Base-by-base conservation (phyloP, 2,113 vertebrate genomes). In the Anser brachyrhynchus region DNA sequence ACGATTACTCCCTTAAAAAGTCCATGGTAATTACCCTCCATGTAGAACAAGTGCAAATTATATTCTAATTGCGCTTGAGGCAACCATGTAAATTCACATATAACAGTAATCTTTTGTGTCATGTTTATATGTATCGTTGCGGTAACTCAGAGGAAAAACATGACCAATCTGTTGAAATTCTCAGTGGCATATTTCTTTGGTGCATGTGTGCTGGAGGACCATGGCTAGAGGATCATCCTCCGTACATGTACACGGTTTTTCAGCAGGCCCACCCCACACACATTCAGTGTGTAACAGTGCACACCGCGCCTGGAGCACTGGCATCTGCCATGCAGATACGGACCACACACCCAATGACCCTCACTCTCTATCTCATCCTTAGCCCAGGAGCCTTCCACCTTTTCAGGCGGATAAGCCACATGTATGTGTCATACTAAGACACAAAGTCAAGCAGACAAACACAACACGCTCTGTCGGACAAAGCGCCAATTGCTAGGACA, bases 401-500 rank as follows among this genome's bases (percentile, higher is more conserved):
- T 35, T 79, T 33, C 25, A 4, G 8, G 44, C 25, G 37, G 12
- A 17, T 26, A 70, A 90, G 31, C 51, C 75, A 70, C 18, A 16
- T 23, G 39, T 26, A 35, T 29, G 16, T 58, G 62, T 77, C 15
- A 4, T 37, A 5, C 26, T 11, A 6, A 71, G 62, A 58, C 39
- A 76, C 23, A 57, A 52, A 46, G 19, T 39, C 54, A 65, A 75
- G 33, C 35, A 76, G 29, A 44, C 26, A 84, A 67, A 58, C n/a
- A 54, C 62, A 6, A 8, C 3, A 0, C 15, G 17, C 10, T 4
- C 1, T 2, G 17, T 4, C 28, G 13, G 28, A 65, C 29, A 44
- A 76, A 69, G 6, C 52, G 52, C 33, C 2, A 2, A 16, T 8
- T 19, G 15, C 35, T 13, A 13, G 37, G 31, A 62, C 59, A 19